These are phyloP conservation scores for Tuta absoluta DNA, from an alignment of 2,888 invertebrate species.

Conservation along the genomic window DNA sequence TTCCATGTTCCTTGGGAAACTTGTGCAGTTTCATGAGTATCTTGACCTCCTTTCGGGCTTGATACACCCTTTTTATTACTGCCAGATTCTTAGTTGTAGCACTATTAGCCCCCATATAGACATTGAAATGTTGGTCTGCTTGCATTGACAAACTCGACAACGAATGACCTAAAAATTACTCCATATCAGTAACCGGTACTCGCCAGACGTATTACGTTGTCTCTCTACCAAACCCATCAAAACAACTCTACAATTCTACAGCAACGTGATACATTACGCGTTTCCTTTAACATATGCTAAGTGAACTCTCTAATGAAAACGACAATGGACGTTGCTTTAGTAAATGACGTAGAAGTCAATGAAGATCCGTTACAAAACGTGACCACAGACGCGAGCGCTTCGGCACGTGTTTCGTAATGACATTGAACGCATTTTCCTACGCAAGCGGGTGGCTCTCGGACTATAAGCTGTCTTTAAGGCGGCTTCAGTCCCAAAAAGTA, in stretches of 20 bases:
- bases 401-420: slow-evolving; percentile 25
- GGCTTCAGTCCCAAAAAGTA: too few species aligned
- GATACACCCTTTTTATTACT: too few species aligned
- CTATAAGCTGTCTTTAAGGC: not conserved
- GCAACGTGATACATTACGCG: not conserved
- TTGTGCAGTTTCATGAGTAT: too few species aligned
- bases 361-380: not conserved
- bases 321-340: not conserved
- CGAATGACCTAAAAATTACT: slow-evolving; percentile 24
- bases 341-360: not conserved
- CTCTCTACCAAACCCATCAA: slow-evolving; percentile 1
- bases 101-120: too few species aligned
- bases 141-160: not conserved
- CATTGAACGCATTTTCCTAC: slow-evolving; percentile 25
- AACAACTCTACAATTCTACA: not conserved
- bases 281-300: not conserved
- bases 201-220: not conserved
- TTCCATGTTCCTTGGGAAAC: too few species aligned
- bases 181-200: slow-evolving; percentile 11
- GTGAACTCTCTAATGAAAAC: not conserved
- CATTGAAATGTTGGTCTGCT: not conserved
- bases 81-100: too few species aligned
- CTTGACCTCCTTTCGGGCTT: too few species aligned
- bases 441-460: not conserved
- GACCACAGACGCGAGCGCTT: slow-evolving; percentile 11